Base-by-base conservation (phyloP, 2,797 vertebrate species). In the Calcarius lapponicus region DNA sequence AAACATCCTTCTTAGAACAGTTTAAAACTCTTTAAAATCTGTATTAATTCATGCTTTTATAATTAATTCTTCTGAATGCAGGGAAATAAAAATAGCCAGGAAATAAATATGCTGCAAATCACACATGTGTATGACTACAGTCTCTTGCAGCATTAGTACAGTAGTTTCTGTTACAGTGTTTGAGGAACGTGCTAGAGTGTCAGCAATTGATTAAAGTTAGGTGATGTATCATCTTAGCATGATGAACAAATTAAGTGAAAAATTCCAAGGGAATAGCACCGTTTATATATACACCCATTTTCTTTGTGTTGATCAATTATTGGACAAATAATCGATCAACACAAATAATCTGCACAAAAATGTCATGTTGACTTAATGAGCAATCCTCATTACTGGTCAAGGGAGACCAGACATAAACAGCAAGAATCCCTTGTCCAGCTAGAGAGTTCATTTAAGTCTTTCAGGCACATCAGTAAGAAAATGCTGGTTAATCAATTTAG, bases 111-210 rank as follows among this genome's bases (percentile, higher is more conserved):
- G 7, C 15, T 62, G 51, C 10, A 50, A 66, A 66, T 53, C 8
- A 79, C 4, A 56, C 13, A 25, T 1, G 21, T 18, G 32, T 10
- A 38, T 2, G 2, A 53, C 4, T 20, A 42, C 1, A 9, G 15
- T 20, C 20, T 57, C 48, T 47, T 66, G 38, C 11, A 62, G 20
- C 3, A 11, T 28, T 48, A 45, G 8, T 20, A 62, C 15, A 31
- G 25, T n/a, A 28, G 28, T 38, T 32, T 80, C 26, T 62, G 11
- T 32, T 57, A 25, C 7, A 26, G 9, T 38, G 8, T 53, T 48
- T 78, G 25, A 58, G 22, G 21, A 17, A 82, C 64, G 51, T 64
- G 8, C 29, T 73, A 38, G 26, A 60, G 7, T n/a, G 20, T 56
- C 75, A 88, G 28, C 36, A 87, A 89, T 76, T 47, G 9, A 78